phyloP scores from a whole-genome alignment of 2,113 vertebrate species.

The Formicarius rufipectus region DNA sequence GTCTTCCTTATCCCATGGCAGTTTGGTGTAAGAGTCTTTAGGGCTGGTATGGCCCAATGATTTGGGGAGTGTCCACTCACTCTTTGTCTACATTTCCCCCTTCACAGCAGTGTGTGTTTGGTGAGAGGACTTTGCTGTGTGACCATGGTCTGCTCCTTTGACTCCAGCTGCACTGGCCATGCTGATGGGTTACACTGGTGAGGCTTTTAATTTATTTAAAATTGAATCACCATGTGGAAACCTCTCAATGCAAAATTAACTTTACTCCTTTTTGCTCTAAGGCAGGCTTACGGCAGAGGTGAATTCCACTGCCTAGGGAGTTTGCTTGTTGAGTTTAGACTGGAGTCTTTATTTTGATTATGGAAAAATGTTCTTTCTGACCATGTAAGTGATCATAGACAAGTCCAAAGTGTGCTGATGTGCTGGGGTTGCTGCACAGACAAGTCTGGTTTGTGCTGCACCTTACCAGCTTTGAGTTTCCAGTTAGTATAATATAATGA shows the following conservation, averaged over 20 bases:
- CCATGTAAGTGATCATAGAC: not conserved
- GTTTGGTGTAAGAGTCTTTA: not conserved
- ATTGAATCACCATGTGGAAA: not conserved
- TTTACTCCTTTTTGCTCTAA: not conserved
- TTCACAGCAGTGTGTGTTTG: not conserved
- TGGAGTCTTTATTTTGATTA: not conserved
- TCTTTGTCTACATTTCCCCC: not conserved
- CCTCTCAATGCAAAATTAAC: not conserved
- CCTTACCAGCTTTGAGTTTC: not conserved
- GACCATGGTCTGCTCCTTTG: not conserved
- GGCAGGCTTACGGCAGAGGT: not conserved
- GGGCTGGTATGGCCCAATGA: not conserved
- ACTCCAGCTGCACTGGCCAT: not conserved
- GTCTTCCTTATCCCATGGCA: not conserved
- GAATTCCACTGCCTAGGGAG: not conserved
- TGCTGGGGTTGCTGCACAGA: not conserved
- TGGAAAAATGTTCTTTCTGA: not conserved
- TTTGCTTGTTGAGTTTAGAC: not conserved
- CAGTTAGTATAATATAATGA: not conserved
- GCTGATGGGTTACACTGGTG: not conserved
- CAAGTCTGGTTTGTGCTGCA: not conserved
- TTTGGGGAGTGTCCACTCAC: not conserved
- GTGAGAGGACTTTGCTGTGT: not conserved
- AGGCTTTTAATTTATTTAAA: not conserved
- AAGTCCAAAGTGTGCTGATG: not conserved